Conservation (phyloP, 2,113 vertebrate species). For the Thymallus thymallus region DNA sequence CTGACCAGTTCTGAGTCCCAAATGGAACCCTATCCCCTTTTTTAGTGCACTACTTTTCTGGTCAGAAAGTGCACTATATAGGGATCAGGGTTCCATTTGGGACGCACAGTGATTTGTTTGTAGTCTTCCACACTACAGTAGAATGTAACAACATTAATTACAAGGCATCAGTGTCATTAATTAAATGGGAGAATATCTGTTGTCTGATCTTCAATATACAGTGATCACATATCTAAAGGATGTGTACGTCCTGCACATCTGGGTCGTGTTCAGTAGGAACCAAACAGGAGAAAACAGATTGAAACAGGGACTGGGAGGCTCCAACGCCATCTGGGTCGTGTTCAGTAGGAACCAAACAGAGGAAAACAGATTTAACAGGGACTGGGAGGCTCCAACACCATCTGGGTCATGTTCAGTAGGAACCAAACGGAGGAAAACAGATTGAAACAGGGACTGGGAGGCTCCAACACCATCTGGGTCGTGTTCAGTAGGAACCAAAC, state of each 20-base stretch:
- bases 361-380: too few species aligned
- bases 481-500: not conserved
- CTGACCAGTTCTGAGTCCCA: conserved; percentile 21
- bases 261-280: not conserved
- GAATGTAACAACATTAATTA: conserved; percentile 43
- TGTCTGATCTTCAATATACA: not conserved
- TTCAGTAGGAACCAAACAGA: not conserved
- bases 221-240: not conserved
- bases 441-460: too few species aligned
- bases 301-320: too few species aligned
- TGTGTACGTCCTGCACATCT: not conserved
- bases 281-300: not conserved
- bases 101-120: conserved; percentile 39
- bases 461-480: not conserved
- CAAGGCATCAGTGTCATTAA: conserved; percentile 10
- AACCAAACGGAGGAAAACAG: not conserved
- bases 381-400: too few species aligned
- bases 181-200: not conserved
- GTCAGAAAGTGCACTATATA: too few species aligned
- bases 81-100: too few species aligned
- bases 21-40: too few species aligned
- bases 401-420: not conserved
- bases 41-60: too few species aligned
- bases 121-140: conserved; percentile 55
- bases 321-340: not conserved